Conservation (phyloP, 2,797 vertebrate genomes). For the Bufotes viridis region DNA sequence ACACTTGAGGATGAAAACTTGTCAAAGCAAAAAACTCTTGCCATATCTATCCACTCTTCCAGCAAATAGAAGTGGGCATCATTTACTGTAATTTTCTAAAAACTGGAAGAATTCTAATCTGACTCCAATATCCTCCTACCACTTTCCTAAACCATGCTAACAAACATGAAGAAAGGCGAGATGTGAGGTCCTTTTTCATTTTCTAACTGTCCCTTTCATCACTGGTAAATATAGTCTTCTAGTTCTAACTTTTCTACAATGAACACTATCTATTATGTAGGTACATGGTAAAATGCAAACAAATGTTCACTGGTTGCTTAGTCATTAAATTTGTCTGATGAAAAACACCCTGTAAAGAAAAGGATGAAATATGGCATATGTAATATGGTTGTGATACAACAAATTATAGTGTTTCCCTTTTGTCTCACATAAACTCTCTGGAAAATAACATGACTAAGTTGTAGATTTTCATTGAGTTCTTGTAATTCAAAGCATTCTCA, state of each 20-base stretch:
- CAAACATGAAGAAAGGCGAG: too few species aligned
- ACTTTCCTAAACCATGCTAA: too few species aligned
- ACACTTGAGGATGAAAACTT: too few species aligned
- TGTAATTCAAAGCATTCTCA: constrained; percentile 71
- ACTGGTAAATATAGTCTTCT: background rate
- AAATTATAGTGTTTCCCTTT: background rate
- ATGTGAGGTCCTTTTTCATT: too few species aligned
- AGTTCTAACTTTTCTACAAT: background rate
- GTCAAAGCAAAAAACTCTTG: too few species aligned
- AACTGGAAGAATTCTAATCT: too few species aligned
- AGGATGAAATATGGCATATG: background rate
- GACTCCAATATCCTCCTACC: too few species aligned
- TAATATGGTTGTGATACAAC: background rate
- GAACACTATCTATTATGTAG: background rate
- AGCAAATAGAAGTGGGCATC: too few species aligned
- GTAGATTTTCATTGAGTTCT: constrained; percentile 41
- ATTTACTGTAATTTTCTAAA: too few species aligned
- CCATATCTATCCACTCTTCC: too few species aligned
- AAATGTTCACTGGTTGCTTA: background rate
- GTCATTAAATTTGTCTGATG: background rate
- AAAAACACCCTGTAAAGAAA: background rate
- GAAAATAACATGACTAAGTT: constrained; percentile 21
- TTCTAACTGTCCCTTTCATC: too few species aligned
- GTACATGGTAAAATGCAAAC: background rate
- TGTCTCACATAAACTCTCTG: background rate